These are phyloP conservation scores for Chrysemys picta DNA, from an alignment of 2,113 vertebrate species.

Conservation along the genomic window DNA sequence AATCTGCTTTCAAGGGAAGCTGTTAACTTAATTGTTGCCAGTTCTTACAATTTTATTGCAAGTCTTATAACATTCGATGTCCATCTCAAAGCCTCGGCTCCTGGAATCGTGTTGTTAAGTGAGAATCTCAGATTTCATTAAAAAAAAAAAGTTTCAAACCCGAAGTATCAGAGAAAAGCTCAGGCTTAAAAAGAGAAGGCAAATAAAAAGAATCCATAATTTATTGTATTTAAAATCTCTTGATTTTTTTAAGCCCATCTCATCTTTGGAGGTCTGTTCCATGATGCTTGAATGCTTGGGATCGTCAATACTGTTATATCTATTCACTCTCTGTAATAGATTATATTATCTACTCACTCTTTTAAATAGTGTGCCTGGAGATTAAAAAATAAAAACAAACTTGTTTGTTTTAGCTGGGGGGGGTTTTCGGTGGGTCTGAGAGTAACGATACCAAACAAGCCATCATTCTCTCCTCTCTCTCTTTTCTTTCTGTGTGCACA, in stretches of 20 bases:
- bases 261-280: not conserved
- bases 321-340: not conserved
- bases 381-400: not conserved
- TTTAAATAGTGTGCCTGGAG: not conserved
- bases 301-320: not conserved
- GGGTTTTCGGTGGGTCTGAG: not conserved
- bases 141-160: not conserved
- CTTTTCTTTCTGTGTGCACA: not conserved
- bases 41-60: not conserved
- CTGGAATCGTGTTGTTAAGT: not conserved
- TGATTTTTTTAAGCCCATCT: not conserved
- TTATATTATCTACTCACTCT: not conserved
- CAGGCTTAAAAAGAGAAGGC: not conserved
- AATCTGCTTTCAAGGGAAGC: not conserved
- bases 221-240: not conserved
- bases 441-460: rapidly evolving
- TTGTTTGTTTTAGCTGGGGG: not conserved
- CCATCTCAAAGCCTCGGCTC: not conserved
- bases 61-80: not conserved
- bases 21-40: not conserved
- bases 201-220: not conserved
- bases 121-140: not conserved
- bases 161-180: not conserved
- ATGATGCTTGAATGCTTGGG: not conserved
- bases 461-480: not conserved